Evolutionary conservation across 2,888 invertebrate genomes (phyloP), one percentile per base, ranked within the genome.

Genomic region (Abrostola triplasia): DNA sequence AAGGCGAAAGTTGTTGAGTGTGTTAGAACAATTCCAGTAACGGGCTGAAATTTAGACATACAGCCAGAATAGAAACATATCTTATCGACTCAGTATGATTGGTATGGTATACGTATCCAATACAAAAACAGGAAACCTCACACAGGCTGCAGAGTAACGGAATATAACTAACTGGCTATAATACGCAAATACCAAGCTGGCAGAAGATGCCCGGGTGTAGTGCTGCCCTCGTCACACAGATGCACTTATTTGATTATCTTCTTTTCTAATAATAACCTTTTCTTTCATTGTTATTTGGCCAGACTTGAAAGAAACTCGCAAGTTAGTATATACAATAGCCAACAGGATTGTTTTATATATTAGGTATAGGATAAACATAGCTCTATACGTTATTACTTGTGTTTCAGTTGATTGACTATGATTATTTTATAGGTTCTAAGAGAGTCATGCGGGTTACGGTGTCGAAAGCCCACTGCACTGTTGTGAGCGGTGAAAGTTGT

Each of bases 401-500:
- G 24, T 4, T 24, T 24, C 24, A 1, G 24, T 24, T 2, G 24
- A 24, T 2, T 24, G 24, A 24, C 4, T 24, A 24, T 24, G 4
- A 24, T 24, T 24, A 24, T 2, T 24, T 4, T 2, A 24, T 24
- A 24, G 24, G 24, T 24, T 24, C 24, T 24, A 24, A 24, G 24
- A 24, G 24, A n/a, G n/a, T 6, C 6, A n/a, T 42, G 12, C n/a
- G n/a, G 42, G 5, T n/a, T 5, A n/a, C 9, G 10, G 38, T 56
- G 37, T 68, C 51, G 59, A 67, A 70, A 64, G 59, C 57, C 13
- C 42, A 42, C n/a, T 12, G 10, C 6, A 12, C 12, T 64, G 58
- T 24, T n/a, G 48, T 42, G 40, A 44, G 36, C 59, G 63, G 79
- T 73, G 80, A 80, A 80, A 80, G 77, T 74, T 67, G 73, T 56